Evolutionary conservation across 2,888 invertebrate species (phyloP).

Genomic region (Ceriagrion tenellum): DNA sequence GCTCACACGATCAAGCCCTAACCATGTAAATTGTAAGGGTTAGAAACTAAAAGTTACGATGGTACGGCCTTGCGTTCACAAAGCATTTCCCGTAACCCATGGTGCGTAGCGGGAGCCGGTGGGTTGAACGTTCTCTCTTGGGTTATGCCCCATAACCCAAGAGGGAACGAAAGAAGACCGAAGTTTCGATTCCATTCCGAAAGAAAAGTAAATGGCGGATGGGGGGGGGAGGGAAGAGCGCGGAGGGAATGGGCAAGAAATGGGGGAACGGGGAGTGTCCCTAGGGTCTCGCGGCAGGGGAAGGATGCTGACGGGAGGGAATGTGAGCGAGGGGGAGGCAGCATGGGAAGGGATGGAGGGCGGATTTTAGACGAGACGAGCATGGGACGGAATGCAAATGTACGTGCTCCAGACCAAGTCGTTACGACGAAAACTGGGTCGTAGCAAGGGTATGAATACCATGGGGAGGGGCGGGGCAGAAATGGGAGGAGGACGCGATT

Average conservation of each 20-base stretch:
- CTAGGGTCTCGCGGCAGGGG: neutral
- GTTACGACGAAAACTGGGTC: constrained; percentile 17
- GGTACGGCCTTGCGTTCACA: too few species aligned
- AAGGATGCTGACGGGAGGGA: neutral
- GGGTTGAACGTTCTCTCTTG: too few species aligned
- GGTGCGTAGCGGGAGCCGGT: too few species aligned
- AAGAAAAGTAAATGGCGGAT: neutral
- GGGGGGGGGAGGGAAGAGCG: neutral
- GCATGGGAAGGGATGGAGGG: neutral
- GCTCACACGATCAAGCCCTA: too few species aligned
- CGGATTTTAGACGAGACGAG: neutral
- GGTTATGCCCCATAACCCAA: too few species aligned
- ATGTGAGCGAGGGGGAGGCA: neutral
- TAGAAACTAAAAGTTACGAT: too few species aligned
- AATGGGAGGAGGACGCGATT: neutral
- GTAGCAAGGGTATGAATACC: neutral
- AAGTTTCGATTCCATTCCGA: neutral
- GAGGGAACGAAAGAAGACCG: neutral
- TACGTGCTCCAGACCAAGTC: neutral
- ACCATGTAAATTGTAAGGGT: too few species aligned
- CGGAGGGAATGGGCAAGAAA: neutral
- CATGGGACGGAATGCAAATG: constrained; percentile 7
- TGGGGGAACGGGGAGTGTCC: neutral
- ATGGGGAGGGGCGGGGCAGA: neutral
- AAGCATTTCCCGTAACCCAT: too few species aligned